Evolutionary conservation across 2,797 vertebrate species (phyloP).

Genomic region (Falco berigora): DNA sequence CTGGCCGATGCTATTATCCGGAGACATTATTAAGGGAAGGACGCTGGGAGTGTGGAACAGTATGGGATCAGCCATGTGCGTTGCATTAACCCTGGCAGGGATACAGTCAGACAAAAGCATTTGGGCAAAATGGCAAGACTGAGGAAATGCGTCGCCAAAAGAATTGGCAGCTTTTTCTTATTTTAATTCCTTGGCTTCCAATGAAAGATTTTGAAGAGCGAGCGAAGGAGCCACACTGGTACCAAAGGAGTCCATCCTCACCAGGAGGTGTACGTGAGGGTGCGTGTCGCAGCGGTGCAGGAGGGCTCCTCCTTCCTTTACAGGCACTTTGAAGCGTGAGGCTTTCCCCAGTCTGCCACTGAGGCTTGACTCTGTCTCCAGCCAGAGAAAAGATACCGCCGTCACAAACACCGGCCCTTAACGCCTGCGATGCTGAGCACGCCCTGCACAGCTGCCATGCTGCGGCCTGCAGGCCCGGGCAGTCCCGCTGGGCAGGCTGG

Average conservation of each 20-base stretch:
- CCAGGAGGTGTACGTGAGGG: fast-evolving
- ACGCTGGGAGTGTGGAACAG: fast-evolving
- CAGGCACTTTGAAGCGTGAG: fast-evolving
- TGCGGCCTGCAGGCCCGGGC: fast-evolving
- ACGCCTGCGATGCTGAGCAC: fast-evolving
- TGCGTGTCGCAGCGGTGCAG: background rate
- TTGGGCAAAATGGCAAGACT: background rate
- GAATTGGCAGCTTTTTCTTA: background rate
- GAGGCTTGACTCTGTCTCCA: background rate
- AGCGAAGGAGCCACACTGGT: background rate
- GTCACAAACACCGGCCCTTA: background rate
- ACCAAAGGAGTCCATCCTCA: background rate
- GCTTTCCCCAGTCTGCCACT: background rate
- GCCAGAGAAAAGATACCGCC: background rate
- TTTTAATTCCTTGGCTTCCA: background rate
- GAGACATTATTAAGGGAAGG: background rate
- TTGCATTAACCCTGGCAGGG: background rate
- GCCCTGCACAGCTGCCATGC: fast-evolving
- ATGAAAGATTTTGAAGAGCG: background rate
- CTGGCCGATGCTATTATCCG: background rate
- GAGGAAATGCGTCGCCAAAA: background rate
- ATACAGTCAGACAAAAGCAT: background rate
- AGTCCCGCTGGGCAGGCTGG: background rate
- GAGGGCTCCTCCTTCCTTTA: background rate
- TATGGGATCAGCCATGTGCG: fast-evolving